Evolutionary conservation across 1,140 invertebrate genomes (phyloP).

Genomic region (Stegodyphus dumicola): DNA sequence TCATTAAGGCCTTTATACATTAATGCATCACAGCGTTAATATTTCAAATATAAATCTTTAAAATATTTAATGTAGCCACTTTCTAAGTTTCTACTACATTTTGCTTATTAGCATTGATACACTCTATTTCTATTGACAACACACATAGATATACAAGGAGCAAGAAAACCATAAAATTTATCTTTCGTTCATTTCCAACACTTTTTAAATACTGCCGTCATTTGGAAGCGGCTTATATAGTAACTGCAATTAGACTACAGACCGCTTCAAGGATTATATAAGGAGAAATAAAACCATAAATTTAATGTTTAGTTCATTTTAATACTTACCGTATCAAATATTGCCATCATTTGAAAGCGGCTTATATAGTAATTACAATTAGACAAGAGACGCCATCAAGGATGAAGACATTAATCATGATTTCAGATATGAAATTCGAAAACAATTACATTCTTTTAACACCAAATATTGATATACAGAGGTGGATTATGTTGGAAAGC

Average conservation of each 20-base stretch:
- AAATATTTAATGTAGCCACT: background rate
- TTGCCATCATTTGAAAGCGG: background rate
- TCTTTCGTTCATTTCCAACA: too few species aligned
- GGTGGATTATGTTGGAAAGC: background rate
- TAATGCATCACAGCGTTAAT: background rate
- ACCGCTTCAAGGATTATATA: too few species aligned
- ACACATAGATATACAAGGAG: background rate
- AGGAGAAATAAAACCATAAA: background rate
- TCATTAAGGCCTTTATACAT: too few species aligned
- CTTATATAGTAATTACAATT: background rate
- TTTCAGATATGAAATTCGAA: background rate
- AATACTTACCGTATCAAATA: background rate
- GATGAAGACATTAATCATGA: background rate
- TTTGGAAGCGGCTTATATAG: too few species aligned
- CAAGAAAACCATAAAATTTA: background rate
- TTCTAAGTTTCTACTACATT: background rate
- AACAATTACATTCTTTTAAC: background rate
- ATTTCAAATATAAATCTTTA: background rate
- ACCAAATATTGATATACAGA: background rate
- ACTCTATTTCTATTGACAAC: background rate
- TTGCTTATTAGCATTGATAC: background rate
- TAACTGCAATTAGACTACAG: too few species aligned
- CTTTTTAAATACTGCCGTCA: too few species aligned
- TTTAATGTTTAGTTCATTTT: background rate
- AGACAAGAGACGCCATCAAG: background rate